Conservation (phyloP, 1,140 invertebrate species). For the Aethina tumida region DNA sequence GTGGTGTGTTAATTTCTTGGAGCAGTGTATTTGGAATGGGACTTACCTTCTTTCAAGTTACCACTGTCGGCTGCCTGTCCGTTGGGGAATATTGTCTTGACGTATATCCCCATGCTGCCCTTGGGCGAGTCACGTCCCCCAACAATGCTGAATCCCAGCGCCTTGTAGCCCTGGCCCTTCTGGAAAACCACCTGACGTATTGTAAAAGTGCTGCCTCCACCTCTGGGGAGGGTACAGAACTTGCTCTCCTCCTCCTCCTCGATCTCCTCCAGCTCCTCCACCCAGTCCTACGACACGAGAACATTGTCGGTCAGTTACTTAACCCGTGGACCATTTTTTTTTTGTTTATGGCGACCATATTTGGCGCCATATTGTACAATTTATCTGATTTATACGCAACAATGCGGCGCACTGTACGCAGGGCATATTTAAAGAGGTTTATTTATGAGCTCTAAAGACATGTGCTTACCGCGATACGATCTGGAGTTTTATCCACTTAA, state of each 20-base stretch:
- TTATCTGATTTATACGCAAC: too few species aligned
- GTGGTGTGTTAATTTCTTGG: too few species aligned
- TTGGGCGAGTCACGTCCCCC: conserved; percentile 82
- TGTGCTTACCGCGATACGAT: too few species aligned
- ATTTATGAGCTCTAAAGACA: too few species aligned
- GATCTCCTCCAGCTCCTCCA: conserved; percentile 32
- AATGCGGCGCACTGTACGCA: too few species aligned
- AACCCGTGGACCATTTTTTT: too few species aligned
- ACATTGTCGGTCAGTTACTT: too few species aligned
- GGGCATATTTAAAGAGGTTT: too few species aligned
- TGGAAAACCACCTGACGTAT: conserved; percentile 44
- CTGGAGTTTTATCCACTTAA: too few species aligned
- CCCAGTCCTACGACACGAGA: conserved; percentile 24
- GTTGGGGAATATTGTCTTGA: conserved; percentile 79
- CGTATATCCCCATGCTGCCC: conserved; percentile 81
- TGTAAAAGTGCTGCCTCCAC: conserved; percentile 37
- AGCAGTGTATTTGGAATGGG: too few species aligned
- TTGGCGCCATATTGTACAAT: too few species aligned
- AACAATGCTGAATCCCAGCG: conserved; percentile 84
- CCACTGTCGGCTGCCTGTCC: conserved; percentile 82
- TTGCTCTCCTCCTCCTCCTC: conserved; percentile 37
- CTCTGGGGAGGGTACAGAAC: conserved; percentile 39
- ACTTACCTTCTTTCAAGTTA: conserved; percentile 65
- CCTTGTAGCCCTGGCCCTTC: conserved; percentile 76
- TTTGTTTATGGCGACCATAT: too few species aligned